These are phyloP conservation scores for Limnephilus marmoratus DNA, from an alignment of 2,888 invertebrate genomes.

Conservation along the genomic window DNA sequence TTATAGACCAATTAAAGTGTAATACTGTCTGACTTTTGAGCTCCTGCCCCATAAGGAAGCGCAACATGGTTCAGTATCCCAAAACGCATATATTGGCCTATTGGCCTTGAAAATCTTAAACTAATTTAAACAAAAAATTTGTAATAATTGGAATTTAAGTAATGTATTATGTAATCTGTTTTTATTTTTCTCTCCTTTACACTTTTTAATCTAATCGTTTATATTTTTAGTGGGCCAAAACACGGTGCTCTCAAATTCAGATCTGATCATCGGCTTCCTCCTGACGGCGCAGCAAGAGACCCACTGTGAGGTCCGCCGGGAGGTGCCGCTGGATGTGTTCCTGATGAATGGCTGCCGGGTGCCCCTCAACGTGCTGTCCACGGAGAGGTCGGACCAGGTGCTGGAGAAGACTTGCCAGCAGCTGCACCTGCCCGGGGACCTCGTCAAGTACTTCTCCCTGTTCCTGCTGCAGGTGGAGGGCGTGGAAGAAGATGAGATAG, in stretches of 20 bases:
- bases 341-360: constrained; percentile 93
- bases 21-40: not conserved
- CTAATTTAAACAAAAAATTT: not conserved
- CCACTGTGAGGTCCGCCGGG: constrained; percentile 81
- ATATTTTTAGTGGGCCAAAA: constrained; percentile 89
- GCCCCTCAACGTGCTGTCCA: constrained; percentile 86
- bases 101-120: not conserved
- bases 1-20: not conserved
- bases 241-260: constrained; percentile 85
- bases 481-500: constrained; percentile 81
- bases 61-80: not conserved
- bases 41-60: not conserved
- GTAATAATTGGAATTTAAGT: no score
- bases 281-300: constrained; percentile 95
- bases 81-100: not conserved
- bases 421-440: constrained; percentile 87
- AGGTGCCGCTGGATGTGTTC: constrained; percentile 88
- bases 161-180: not conserved
- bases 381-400: constrained; percentile 90
- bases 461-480: constrained; percentile 87
- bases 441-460: constrained; percentile 92
- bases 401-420: constrained; percentile 87
- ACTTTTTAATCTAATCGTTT: not conserved
- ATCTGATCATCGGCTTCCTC: constrained; percentile 90
- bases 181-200: not conserved